Conservation (phyloP, 2,888 invertebrate genomes). For the Oscheius sp. region DNA sequence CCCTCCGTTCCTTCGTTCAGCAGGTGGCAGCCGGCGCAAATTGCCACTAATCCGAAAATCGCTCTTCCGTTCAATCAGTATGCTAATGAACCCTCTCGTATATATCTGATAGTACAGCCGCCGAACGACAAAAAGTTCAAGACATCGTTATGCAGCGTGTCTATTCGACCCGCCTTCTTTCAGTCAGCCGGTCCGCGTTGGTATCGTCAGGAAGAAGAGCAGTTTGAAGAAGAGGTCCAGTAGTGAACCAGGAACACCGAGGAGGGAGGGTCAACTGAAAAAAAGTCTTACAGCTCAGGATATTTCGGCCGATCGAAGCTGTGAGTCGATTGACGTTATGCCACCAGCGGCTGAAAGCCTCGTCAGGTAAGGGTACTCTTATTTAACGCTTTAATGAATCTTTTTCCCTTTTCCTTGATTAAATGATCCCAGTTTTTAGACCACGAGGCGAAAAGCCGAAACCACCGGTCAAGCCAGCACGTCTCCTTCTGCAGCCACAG, state of each 20-base stretch:
- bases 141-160: neutral
- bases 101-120: neutral
- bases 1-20: neutral
- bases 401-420: neutral
- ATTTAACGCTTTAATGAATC: neutral
- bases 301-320: neutral
- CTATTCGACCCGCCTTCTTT: neutral
- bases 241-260: slow-evolving; percentile 21
- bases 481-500: slow-evolving; percentile 11
- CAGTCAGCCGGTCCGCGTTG: slow-evolving; percentile 32
- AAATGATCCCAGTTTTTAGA: neutral
- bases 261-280: neutral
- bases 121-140: neutral
- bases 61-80: slow-evolving; percentile 8
- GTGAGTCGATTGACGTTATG: neutral
- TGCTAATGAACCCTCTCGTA: slow-evolving; percentile 20
- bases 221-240: slow-evolving; percentile 25
- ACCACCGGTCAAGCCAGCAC: slow-evolving; percentile 28
- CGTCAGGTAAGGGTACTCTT: neutral
- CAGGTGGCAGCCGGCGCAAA: neutral
- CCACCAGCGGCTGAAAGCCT: slow-evolving; percentile 9
- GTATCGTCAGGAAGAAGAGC: slow-evolving; percentile 32
- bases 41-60: neutral
- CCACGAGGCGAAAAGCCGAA: slow-evolving; percentile 30
- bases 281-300: slow-evolving; percentile 10